These are phyloP conservation scores for Athene cunicularia DNA, from an alignment of 2,113 vertebrate species.

Conservation along the genomic window DNA sequence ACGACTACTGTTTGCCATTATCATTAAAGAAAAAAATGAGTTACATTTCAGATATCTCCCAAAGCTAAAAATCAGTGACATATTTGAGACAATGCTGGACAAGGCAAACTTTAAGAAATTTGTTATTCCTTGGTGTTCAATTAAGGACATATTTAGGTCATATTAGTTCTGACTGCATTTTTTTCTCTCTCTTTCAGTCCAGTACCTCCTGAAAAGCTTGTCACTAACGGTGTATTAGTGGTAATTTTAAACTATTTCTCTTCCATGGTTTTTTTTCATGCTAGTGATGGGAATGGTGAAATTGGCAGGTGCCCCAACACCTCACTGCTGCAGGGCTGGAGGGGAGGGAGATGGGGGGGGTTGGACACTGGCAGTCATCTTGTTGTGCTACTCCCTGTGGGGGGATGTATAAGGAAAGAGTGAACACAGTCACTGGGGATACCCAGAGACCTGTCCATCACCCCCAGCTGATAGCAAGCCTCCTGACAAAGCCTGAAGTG, in stretches of 20 bases:
- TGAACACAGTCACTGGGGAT: background rate
- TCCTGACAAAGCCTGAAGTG: background rate
- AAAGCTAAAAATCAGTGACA: background rate
- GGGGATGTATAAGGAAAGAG: background rate
- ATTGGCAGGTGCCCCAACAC: background rate
- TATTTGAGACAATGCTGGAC: background rate
- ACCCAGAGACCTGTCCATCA: background rate
- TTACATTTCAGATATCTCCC: background rate
- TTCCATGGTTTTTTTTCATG: background rate
- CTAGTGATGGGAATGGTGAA: background rate
- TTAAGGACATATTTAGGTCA: background rate
- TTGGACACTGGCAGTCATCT: background rate
- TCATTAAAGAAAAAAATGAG: background rate
- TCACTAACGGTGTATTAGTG: constrained; percentile 79
- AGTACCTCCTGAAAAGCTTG: constrained; percentile 70
- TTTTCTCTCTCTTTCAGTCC: constrained; percentile 68
- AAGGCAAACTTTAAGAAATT: background rate
- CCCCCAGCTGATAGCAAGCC: background rate
- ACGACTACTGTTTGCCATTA: background rate
- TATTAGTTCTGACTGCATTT: background rate
- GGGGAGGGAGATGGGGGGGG: background rate
- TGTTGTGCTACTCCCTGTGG: background rate
- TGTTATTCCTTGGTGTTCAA: background rate
- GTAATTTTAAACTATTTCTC: constrained; percentile 55
- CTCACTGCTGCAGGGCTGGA: background rate